Percentiles rank a stretch among this genome's conserved stretches.
These are phyloP conservation scores for rabbit (Oryctolagus cuniculus) DNA, from an alignment of 2,113 vertebrate genomes.

Conservation along the genomic window mOryCun1.1 NC_091434.1:26878001-26878500, in stretches of 20 bases:
- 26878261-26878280: not conserved
- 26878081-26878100: too few relatives aligned
- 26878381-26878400: not conserved
- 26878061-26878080: too few relatives aligned
- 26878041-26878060: too few relatives aligned
- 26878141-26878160: not conserved
- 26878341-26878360: not conserved
- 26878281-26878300: not conserved
- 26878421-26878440: too few relatives aligned
- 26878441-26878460: too few relatives aligned
- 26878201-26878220: not conserved
- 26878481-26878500: too few relatives aligned
- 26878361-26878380: not conserved
- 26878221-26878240: not conserved
- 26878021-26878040: too few relatives aligned
- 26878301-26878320: not conserved
- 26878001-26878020: too few relatives aligned
- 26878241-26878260: not conserved
- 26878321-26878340: not conserved
- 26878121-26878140: not conserved
- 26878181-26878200: not conserved
- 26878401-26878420: too few relatives aligned
- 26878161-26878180: conserved; percentile 27
- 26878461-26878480: too few relatives aligned
- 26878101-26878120: too few relatives aligned